Conservation (phyloP, 2,797 vertebrate genomes). For the Enteromius trimaculatus region DNA sequence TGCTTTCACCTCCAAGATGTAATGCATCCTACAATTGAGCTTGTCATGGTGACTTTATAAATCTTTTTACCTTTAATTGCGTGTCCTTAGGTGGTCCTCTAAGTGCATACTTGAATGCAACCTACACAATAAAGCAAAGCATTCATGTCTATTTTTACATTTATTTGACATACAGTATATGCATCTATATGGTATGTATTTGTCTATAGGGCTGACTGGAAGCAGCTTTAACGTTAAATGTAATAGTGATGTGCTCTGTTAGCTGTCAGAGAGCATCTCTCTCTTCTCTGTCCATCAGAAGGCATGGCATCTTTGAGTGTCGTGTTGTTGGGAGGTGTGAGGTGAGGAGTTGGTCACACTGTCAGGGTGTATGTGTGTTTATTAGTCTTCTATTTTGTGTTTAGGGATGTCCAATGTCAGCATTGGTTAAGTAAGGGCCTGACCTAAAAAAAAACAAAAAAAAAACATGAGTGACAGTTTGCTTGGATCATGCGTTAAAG, state of each 20-base stretch:
- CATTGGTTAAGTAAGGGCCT: neutral
- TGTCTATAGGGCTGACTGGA: neutral
- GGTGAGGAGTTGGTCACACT: constrained; percentile 9
- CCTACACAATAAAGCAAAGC: neutral
- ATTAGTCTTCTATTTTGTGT: constrained; percentile 3
- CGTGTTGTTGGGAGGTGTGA: constrained; percentile 15
- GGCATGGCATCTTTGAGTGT: neutral
- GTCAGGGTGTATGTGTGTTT: constrained; percentile 3
- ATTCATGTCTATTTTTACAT: neutral
- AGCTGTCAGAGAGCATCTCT: constrained; percentile 15
- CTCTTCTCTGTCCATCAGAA: neutral
- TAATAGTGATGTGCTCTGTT: constrained; percentile 1
- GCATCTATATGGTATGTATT: neutral
- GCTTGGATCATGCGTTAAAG: constrained; percentile 29
- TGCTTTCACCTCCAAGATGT: constrained; percentile 10
- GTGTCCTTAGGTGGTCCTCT: neutral
- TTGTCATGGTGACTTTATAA: neutral
- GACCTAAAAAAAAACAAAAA: neutral
- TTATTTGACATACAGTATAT: neutral
- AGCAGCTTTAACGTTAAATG: neutral
- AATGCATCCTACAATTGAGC: neutral
- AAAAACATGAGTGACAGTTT: constrained; percentile 8
- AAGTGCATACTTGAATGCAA: constrained; percentile 1
- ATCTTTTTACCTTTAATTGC: neutral
- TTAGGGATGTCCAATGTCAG: neutral